A percentile compares a stretch with the other conserved stretches of the same genome.
These are phyloP conservation scores for Aporophyla lueneburgensis DNA, from an alignment of 2,888 invertebrate genomes.

Conservation along the genomic window DNA sequence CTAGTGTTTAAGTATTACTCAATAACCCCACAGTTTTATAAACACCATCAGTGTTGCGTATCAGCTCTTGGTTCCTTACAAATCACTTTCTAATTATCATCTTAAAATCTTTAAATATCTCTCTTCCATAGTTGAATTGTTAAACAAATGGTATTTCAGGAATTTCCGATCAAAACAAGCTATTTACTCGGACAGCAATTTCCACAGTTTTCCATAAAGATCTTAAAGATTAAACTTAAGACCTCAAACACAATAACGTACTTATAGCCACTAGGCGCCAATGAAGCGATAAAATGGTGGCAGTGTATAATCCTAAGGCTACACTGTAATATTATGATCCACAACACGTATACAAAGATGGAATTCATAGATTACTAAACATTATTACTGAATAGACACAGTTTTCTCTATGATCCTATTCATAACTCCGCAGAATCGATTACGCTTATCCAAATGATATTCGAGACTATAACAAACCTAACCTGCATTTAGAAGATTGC, in stretches of 20 bases:
- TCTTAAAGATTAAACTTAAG: slow-evolving; percentile 17
- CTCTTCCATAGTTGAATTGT: background rate
- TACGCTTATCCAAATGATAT: slow-evolving; percentile 49
- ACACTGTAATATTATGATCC: slow-evolving; percentile 28
- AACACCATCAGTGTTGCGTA: background rate
- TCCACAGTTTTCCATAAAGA: slow-evolving; percentile 14
- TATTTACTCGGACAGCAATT: background rate
- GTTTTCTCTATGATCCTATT: slow-evolving; percentile 39
- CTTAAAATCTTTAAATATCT: background rate
- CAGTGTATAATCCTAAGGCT: slow-evolving; percentile 22
- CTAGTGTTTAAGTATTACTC: too few relatives aligned
- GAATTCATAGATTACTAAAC: slow-evolving; percentile 41
- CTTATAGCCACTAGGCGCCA: slow-evolving; percentile 29
- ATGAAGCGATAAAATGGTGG: slow-evolving; percentile 46
- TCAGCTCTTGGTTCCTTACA: background rate
- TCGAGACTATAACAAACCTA: slow-evolving; percentile 44
- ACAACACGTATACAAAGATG: slow-evolving; percentile 28
- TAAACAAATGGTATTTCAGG: background rate
- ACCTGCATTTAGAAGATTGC: slow-evolving; percentile 52
- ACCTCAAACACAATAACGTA: slow-evolving; percentile 6
- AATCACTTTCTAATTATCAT: background rate
- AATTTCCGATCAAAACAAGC: slow-evolving; percentile 6
- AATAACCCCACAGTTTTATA: background rate
- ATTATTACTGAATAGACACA: slow-evolving; percentile 30
- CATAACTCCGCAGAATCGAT: slow-evolving; percentile 47